Evolutionary conservation across 2,113 vertebrate genomes (phyloP), one percentile per base, ranked within the genome.

Genomic region (Ceyx cyanopectus): DNA sequence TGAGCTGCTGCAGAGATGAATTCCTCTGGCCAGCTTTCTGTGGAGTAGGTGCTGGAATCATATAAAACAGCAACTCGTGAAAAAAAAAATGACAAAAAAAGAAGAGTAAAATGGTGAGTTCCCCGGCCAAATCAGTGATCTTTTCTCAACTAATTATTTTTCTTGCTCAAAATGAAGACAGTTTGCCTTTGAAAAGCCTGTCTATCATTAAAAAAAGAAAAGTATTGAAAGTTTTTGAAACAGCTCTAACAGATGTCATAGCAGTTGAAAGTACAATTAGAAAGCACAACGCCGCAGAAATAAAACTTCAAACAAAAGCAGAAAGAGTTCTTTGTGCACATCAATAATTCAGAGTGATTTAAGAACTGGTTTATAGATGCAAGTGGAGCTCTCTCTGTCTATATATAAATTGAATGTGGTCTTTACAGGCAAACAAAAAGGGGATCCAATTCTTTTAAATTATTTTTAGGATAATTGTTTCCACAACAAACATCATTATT

Each of bases 391-490:
- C 75, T 95, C 92, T 86, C 95, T 85, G 81, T 72, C 95, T 73
- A 81, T 87, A 89, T 95, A 92, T 81, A 96, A 94, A 90, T 94
- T 78, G 67, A 97, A 97, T 81, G 73, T 91, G 81, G 80, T 85
- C 92, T 95, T 97, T 95, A 94, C 73, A 97, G 91, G 56, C 94
- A 95, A 97, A 96, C 85, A 94, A 92, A 96, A 96, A 96, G 92
- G 79, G 24, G 76, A 97, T 78, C 90, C 79, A 92, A 63, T 76
- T 57, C 86, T 97, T 97, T 89, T 60, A 95, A 96, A 96, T 93
- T 93, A 93, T 92, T 97, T 97, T 96, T 93, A 92, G 93, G 87
- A 95, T 97, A 97, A 95, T 68, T 94, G 92, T 96, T 97, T 96
- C 87, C 62, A 77, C 93, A 89, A 84, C 85, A 96, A 97, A 96